Evolutionary conservation across 2,113 vertebrate species (phyloP).

Genomic region (Microcebus lehilahytsara): DNA sequence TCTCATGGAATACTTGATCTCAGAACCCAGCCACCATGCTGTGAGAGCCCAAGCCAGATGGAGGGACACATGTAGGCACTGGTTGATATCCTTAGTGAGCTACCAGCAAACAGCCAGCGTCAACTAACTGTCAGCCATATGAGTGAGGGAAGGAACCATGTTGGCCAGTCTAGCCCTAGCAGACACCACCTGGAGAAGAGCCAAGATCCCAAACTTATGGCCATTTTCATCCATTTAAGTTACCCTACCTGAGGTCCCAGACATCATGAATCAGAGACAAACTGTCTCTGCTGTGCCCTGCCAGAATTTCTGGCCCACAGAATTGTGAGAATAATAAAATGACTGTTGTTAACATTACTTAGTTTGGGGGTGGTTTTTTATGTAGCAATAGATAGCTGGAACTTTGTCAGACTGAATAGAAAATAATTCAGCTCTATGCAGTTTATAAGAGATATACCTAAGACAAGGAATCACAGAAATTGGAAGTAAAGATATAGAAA

Average conservation of each 20-base stretch:
- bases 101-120: not conserved
- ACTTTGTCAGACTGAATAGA: constrained; percentile 13
- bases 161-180: not conserved
- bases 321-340: constrained; percentile 53
- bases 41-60: not conserved
- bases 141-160: constrained; percentile 6
- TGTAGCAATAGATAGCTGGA: not conserved
- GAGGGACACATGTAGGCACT: not conserved
- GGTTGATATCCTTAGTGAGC: constrained; percentile 29
- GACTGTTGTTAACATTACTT: not conserved
- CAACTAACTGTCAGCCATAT: not conserved
- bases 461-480: constrained; percentile 11
- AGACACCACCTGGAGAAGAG: not conserved
- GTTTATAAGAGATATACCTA: constrained; percentile 1
- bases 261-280: not conserved
- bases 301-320: not conserved
- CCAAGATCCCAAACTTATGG: not conserved
- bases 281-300: not conserved
- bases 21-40: not conserved
- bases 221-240: constrained; percentile 3
- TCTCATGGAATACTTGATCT: constrained; percentile 14
- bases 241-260: not conserved
- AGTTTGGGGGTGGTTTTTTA: constrained; percentile 42
- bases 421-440: constrained; percentile 2
- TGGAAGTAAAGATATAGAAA: constrained; percentile 40